Conservation (phyloP, 1,140 invertebrate species). For the Propsilocerus akamusi region DNA sequence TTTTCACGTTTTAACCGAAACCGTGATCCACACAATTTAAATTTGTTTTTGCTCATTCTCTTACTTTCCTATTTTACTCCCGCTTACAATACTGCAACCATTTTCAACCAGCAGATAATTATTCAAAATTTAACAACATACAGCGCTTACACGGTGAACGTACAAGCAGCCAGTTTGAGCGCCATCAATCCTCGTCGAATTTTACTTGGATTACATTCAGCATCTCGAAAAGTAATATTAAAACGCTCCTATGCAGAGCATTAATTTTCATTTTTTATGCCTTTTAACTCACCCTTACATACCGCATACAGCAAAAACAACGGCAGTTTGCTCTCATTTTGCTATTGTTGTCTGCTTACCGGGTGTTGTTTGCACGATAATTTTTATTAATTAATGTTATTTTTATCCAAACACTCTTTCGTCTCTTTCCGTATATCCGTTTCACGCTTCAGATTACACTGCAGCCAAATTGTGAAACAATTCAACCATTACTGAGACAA, state of each 20-base stretch:
- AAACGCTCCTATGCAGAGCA: not conserved
- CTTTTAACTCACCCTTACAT: too few relatives aligned
- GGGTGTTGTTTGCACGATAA: too few relatives aligned
- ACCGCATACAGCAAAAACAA: too few relatives aligned
- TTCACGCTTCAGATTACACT: constrained; percentile 23
- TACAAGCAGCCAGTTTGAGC: constrained; percentile 49
- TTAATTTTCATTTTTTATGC: constrained; percentile 1
- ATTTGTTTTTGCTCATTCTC: not conserved
- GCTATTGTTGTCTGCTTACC: too few relatives aligned
- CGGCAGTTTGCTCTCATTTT: too few relatives aligned
- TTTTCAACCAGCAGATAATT: constrained; percentile 47
- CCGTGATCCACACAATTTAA: not conserved
- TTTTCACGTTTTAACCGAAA: not conserved
- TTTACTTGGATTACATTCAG: constrained; percentile 44
- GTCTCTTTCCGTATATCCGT: not conserved
- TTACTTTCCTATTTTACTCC: constrained; percentile 1
- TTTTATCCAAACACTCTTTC: not conserved
- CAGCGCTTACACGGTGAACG: constrained; percentile 52
- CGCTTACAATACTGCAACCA: constrained; percentile 4
- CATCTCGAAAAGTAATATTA: constrained; percentile 34
- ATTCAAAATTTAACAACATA: constrained; percentile 56
- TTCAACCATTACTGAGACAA: constrained; percentile 30
- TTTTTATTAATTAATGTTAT: constrained; percentile 2
- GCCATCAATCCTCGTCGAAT: constrained; percentile 38
- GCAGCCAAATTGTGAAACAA: constrained; percentile 45